Base-by-base conservation (phyloP, 2,113 vertebrate genomes). In the Ivindomyrus marchei region DNA sequence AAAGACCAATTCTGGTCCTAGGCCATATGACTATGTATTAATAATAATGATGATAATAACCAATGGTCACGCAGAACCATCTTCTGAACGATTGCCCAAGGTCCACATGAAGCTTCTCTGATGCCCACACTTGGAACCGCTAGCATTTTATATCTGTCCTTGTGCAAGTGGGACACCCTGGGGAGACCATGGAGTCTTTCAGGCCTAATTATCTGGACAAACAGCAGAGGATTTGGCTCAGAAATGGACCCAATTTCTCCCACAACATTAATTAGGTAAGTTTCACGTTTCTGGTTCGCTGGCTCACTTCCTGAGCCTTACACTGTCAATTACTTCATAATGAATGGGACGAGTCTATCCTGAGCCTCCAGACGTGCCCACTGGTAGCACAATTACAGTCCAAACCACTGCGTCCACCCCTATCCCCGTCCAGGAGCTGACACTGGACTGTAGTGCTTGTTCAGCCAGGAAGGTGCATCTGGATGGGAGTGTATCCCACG, bases 331-430 rank as follows among this genome's bases (percentile, higher is more conserved):
- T 80, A 58, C 56, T 84, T 58, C 39, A 13, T 42, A 62, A 90
- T 86, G 53, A 56, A 87, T 19, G 46, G 84, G 46, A 85, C 47
- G 27, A 87, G 47, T 87, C 50, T 53, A 87, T 87, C 50, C 50
- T 53, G 50, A 87, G 13, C 31, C 27, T 87, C 50, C 50, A 87
- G 85, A 87, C 31, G 5, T 87, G 5, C 15, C 11, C 39, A 39
- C 2, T 53, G 49, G 85, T 87, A 87, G n/a, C 17, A 53, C 85
- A 86, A 86, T 86, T 50, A 49, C n/a, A n/a, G 47, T 56, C 4
- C 50, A 56, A 49, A n/a, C 19, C 45, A 47, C 31, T 19, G 50
- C 6, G 3, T 46, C 45, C 13, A 8, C 21, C 21, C 45, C 45
- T 10, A 47, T 21, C 83, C 83, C 19, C 45, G 45, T n/a, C 24